Percentiles rank a stretch among this genome's conserved stretches.
phyloP scores from a whole-genome alignment of 2,113 vertebrate genomes.

The Stegastes partitus region DNA sequence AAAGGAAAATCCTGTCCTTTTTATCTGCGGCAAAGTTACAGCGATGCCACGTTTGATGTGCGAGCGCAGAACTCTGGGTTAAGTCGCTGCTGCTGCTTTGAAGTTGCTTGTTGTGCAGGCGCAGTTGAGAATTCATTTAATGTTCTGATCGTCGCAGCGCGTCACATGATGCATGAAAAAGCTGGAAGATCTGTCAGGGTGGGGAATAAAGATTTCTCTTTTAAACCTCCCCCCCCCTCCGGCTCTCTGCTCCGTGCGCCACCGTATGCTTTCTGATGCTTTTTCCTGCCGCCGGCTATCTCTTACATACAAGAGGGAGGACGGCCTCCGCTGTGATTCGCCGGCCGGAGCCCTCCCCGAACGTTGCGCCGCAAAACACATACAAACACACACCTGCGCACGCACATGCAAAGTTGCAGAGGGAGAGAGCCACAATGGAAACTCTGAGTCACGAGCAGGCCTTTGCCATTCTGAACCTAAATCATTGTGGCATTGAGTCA shows the following conservation, averaged over 20 bases:
- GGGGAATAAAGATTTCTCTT: conserved; percentile 44
- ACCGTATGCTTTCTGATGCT: conserved; percentile 53
- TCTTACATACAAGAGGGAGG: conserved; percentile 27
- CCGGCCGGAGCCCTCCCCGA: too few relatives aligned
- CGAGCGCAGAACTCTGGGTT: conserved; percentile 55
- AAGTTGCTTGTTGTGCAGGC: conserved; percentile 64
- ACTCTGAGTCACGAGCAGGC: conserved; percentile 81
- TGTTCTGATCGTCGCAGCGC: conserved; percentile 56
- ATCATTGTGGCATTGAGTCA: conserved; percentile 83
- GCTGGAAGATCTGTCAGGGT: conserved; percentile 30
- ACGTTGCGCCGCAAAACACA: too few relatives aligned
- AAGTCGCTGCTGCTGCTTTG: conserved; percentile 63
- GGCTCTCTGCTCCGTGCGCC: conserved; percentile 18
- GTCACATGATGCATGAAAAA: conserved; percentile 58
- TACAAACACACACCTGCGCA: conserved; percentile 34
- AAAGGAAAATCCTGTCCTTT: conserved; percentile 58
- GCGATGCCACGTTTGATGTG: conserved; percentile 65
- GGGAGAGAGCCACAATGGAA: conserved; percentile 82
- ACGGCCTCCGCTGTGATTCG: conserved; percentile 44
- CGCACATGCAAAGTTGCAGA: conserved; percentile 50
- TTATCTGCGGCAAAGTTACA: conserved; percentile 58
- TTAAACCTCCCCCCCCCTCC: conserved; percentile 18
- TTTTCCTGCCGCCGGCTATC: conserved; percentile 46
- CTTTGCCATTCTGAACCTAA: conserved; percentile 81
- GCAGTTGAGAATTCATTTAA: conserved; percentile 48